Base-by-base conservation (phyloP, 1,140 invertebrate species). In the Babylonia areolata region DNA sequence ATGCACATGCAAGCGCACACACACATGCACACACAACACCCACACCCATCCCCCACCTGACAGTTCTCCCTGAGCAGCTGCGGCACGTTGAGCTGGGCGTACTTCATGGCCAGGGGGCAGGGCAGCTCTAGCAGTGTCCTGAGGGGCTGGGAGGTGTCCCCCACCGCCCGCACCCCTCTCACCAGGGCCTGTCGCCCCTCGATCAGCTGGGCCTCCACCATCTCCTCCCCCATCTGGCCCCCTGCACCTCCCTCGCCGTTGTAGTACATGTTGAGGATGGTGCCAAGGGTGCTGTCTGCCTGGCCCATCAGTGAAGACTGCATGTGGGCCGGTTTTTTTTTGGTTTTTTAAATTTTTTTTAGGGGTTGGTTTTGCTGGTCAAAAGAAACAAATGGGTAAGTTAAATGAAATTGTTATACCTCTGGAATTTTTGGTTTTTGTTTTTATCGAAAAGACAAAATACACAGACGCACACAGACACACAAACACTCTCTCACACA, bases 41-140 rank as follows among this genome's bases (percentile, higher is more conserved):
- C 46, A 51, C 46, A 9, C 17, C 46, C 17, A 9, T 40, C 39
- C 28, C 58, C 37, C n/a, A 87, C 86, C 86, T 87, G 64, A 51
- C 58, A 64, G 82, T 87, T 87, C 33, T 87, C 73, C n/a, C 42
- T 64, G 31, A 87, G 42, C 51, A 87, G 39, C 42, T 87, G 73
- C 23, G n/a, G 42, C 0, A 87, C 75, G 51, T 78, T 84, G 31
- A 87, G 77, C 12, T 84, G 58, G 58, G 86, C 81, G 69, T 87
- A 87, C 39, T 87, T 85, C 75, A 87, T 39, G 31, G 81, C 35
- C n/a, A 84, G 23, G 17, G 86, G 86, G n/a, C 81, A 84, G 17
- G 77, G 33, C 9, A 87, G 42, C 5, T 69, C 54, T 33, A 87
- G 31, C 33, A 87, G 51, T 9, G 69, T 46, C 12, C 6, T 71